Evolutionary conservation across 2,113 vertebrate genomes (phyloP), one percentile per base, ranked within the genome.

Genomic region (Bothrops jararaca): DNA sequence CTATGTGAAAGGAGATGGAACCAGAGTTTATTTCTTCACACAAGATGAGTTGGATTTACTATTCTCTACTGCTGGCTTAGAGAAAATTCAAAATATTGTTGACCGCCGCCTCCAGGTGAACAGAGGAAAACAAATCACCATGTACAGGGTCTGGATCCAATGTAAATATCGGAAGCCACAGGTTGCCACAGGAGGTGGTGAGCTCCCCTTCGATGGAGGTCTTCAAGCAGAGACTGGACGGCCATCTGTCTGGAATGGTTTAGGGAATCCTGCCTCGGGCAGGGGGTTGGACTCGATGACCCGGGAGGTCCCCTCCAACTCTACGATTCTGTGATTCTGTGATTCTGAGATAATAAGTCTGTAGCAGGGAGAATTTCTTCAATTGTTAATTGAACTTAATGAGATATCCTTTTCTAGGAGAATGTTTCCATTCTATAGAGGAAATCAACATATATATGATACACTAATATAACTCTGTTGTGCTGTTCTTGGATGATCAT

Each of bases 141-240:
- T 99, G 99, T 99, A 99, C 96, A 98, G 99, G 23, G 99, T 99
- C 1, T 99, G 99, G 99, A 99, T 99, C 94, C 99, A 99, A 97
- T 99, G 99, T 98, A 99, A 99, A 93, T 99, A 99, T 95, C 95
- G 97, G 93, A 99, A 98, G 93, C 96, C 0, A 45, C 34, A n/a
- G n/a, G n/a, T n/a, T n/a, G n/a, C n/a, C n/a, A n/a, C n/a, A n/a
- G n/a, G n/a, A n/a, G n/a, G n/a, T n/a, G n/a, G n/a, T n/a, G n/a
- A n/a, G n/a, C n/a, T n/a, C n/a, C n/a, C n/a, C n/a, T n/a, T n/a
- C n/a, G n/a, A n/a, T n/a, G n/a, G n/a, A n/a, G n/a, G n/a, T n/a
- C n/a, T n/a, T n/a, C n/a, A n/a, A n/a, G n/a, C n/a, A n/a, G n/a
- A n/a, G n/a, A n/a, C n/a, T n/a, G n/a, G n/a, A n/a, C n/a, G n/a